Evolutionary conservation across 1,140 invertebrate species (phyloP), one percentile per base, ranked within the genome.

Genomic region (Ladona fulva): DNA sequence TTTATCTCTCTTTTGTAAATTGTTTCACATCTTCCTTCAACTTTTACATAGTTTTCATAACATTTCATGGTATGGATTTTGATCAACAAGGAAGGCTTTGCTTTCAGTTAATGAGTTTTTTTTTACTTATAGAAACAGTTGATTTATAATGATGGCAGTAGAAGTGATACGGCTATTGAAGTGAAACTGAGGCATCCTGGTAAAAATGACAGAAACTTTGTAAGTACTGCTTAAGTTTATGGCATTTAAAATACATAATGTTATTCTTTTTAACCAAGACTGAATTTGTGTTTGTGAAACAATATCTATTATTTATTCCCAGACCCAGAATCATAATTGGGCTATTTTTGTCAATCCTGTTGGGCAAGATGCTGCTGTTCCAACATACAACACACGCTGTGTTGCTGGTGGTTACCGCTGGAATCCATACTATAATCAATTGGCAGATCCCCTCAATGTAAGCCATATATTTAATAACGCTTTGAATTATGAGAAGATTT

Each of bases 341-440:
- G 92, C 94, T 74, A 92, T 97, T 78, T 98, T 92, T 83, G 95
- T 97, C 11, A 97, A 96, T 86, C 93, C 94, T 0, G 93, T 98
- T 24, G 94, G 93, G n/a, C 94, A 96, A 42, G 95, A 97, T 86
- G 95, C 95, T 7, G 88, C 93, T 11, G 94, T 96, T 0, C 90
- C 92, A 84, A 89, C 92, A 29, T 89, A 93, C 75, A 86, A 88
- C 77, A 94, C 93, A 0, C 87, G 95, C 78, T 98, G 97, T 84
- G 92, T 94, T 6, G 96, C 95, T 8, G 93, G 92, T 74, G 96
- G 96, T 25, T 96, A 94, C 82, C 89, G 92, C 37, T 98, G 95
- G 94, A 98, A 98, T 87, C 96, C 97, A 0, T 95, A 92, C 85
- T 95, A 93, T 80, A 95, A 94, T 24, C 94, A 96, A 86, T 85